Evolutionary conservation across 2,888 invertebrate genomes (phyloP).

Genomic region (Amiota minor): DNA sequence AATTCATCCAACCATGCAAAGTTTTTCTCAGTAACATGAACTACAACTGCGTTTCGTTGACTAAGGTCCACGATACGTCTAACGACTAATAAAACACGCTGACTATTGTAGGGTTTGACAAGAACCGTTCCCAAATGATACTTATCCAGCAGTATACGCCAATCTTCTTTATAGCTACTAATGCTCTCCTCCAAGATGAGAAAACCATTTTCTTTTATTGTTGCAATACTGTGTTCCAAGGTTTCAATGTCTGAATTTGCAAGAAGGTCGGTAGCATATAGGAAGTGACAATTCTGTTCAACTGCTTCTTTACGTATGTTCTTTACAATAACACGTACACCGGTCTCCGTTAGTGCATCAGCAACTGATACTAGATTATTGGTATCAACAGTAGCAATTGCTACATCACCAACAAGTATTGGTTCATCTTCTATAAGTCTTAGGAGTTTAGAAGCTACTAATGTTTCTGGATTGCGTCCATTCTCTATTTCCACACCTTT

Average conservation of each 20-base stretch:
- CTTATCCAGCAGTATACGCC: conserved; percentile 69
- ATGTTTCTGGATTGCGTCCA: conserved; percentile 76
- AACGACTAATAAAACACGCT: conserved; percentile 80
- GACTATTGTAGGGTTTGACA: conserved; percentile 78
- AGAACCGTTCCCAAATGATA: conserved; percentile 76
- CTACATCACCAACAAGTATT: conserved; percentile 79
- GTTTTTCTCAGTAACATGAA: conserved; percentile 80
- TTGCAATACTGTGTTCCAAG: conserved; percentile 77
- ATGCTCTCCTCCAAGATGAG: conserved; percentile 82
- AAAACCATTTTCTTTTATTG: conserved; percentile 81
- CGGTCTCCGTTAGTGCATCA: conserved; percentile 76
- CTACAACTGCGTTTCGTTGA: conserved; percentile 73
- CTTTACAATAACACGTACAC: conserved; percentile 78
- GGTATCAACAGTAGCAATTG: conserved; percentile 74
- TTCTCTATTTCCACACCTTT: conserved; percentile 83
- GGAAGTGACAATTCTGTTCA: conserved; percentile 81
- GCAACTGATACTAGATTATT: conserved; percentile 74
- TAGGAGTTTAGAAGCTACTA: conserved; percentile 78
- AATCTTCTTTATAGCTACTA: conserved; percentile 71
- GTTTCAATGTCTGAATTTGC: conserved; percentile 75
- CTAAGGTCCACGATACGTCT: conserved; percentile 65
- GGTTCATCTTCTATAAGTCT: conserved; percentile 84
- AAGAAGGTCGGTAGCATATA: conserved; percentile 80
- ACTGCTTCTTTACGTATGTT: conserved; percentile 77
- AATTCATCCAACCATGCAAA: conserved; percentile 87